Conservation (phyloP, 2,113 vertebrate genomes). For the Sardina pilchardus region DNA sequence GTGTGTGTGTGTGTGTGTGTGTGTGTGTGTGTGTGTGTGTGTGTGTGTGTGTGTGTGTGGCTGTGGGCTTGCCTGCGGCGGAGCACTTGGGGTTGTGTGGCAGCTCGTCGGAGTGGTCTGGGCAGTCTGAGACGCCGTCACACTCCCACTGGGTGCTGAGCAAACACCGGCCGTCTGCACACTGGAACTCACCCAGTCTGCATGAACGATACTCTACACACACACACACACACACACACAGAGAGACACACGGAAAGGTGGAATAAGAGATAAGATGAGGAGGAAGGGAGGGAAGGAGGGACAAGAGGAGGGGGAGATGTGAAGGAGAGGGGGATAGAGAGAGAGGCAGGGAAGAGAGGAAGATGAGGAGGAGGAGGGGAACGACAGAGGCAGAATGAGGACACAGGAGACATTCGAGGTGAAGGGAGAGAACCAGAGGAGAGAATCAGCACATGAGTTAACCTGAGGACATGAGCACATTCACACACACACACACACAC, state of each 20-base stretch:
- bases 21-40: too few species aligned
- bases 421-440: neutral
- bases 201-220: slow-evolving; percentile 76
- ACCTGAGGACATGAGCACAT: too few species aligned
- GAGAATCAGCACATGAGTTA: neutral
- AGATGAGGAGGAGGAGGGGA: neutral
- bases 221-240: neutral
- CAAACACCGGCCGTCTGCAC: slow-evolving; percentile 81
- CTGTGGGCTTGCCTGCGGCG: slow-evolving; percentile 71
- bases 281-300: neutral
- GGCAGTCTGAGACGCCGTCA: slow-evolving; percentile 83
- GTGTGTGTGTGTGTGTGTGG: neutral
- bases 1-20: too few species aligned
- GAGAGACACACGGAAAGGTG: neutral
- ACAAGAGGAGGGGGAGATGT: neutral
- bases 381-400: neutral
- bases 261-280: neutral
- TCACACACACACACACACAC: too few species aligned
- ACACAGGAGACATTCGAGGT: neutral
- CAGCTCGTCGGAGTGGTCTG: slow-evolving; percentile 82
- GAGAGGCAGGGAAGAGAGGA: neutral
- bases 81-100: slow-evolving; percentile 80
- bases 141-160: slow-evolving; percentile 82
- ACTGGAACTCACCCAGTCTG: slow-evolving; percentile 76
- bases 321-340: neutral